phyloP scores from a whole-genome alignment of 2,797 vertebrate genomes.

The Acanthopagrus latus region DNA sequence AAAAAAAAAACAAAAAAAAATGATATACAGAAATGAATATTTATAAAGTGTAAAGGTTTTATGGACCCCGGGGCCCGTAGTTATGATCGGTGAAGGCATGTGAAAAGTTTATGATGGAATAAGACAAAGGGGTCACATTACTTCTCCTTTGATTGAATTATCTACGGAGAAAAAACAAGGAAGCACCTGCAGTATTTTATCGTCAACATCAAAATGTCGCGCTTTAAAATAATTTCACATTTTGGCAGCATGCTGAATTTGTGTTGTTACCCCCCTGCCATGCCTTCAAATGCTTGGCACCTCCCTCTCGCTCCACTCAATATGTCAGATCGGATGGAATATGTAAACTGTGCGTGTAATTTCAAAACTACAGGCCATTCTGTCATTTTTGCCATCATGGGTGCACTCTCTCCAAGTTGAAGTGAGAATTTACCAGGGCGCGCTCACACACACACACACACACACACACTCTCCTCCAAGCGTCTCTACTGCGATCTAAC shows the following conservation, averaged over 20 bases:
- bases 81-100: constrained; percentile 40
- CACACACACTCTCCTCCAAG: constrained; percentile 36
- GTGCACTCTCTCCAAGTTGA: constrained; percentile 56
- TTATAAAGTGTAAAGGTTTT: constrained; percentile 64
- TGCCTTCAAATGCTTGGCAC: constrained; percentile 42
- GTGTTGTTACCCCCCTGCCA: constrained; percentile 11
- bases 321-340: constrained; percentile 45
- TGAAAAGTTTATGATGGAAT: constrained; percentile 53
- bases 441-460: constrained; percentile 24
- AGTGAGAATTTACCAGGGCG: constrained; percentile 59
- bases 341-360: constrained; percentile 62
- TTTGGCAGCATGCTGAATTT: constrained; percentile 29
- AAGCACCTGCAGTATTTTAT: constrained; percentile 19
- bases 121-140: constrained; percentile 42
- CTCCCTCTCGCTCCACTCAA: constrained; percentile 37
- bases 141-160: constrained; percentile 44
- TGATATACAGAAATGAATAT: constrained; percentile 57
- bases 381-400: constrained; percentile 47
- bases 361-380: constrained; percentile 56
- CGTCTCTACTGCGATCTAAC: constrained; percentile 56
- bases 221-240: constrained; percentile 20
- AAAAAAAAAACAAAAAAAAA: constrained; percentile 40
- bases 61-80: constrained; percentile 54
- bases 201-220: constrained; percentile 10
- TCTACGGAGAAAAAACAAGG: constrained; percentile 23